Evolutionary conservation across 1,140 invertebrate genomes (phyloP).

Genomic region (Sitobion miscanthi): DNA sequence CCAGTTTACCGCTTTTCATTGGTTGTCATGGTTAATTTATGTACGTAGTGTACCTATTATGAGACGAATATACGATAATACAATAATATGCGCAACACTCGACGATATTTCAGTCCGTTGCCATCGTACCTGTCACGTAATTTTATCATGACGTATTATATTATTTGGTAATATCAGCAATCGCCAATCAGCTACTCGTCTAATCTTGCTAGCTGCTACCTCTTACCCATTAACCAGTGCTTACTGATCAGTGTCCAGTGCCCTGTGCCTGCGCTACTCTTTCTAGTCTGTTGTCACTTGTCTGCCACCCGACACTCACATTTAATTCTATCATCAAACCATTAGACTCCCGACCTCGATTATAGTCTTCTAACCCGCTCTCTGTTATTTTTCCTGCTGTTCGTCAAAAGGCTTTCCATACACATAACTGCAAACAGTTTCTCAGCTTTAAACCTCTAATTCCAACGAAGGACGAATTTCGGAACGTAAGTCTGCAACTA

Average conservation of each 20-base stretch:
- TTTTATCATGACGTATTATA: too few species aligned
- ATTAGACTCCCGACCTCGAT: background rate
- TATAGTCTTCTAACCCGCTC: background rate
- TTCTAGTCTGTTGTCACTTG: background rate
- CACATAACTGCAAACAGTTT: background rate
- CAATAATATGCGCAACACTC: too few species aligned
- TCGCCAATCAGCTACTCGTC: background rate
- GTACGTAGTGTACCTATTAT: too few species aligned
- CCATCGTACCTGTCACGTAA: too few species aligned
- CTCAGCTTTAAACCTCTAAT: background rate
- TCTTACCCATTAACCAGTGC: background rate
- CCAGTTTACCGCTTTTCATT: too few species aligned
- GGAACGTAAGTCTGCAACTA: background rate
- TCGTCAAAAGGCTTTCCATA: background rate
- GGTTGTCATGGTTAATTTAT: too few species aligned
- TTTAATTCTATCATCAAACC: background rate
- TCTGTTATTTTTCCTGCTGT: background rate
- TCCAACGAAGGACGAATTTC: background rate
- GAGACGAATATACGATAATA: too few species aligned
- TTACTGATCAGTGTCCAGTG: too few species aligned
- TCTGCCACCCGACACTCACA: background rate
- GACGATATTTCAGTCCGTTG: too few species aligned
- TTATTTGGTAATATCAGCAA: background rate
- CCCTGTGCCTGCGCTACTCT: too few species aligned
- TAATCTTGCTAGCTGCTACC: background rate